Evolutionary conservation across 1,140 invertebrate genomes (phyloP), one percentile per base, ranked within the genome.

Genomic region (Battus philenor): DNA sequence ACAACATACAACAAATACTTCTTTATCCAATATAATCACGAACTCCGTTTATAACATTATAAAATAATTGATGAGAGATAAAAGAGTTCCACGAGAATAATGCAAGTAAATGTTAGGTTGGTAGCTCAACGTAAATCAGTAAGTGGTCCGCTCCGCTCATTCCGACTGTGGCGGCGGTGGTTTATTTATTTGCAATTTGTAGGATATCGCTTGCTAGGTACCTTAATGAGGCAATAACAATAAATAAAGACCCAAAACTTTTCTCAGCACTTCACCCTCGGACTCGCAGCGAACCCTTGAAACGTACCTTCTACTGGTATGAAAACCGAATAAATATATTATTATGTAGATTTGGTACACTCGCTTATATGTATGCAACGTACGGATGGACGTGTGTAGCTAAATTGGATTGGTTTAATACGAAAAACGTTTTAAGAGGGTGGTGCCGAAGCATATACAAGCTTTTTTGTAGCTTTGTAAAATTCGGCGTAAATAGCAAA

Each of bases 171-270:
- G 52, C 13, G 50, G 53, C 45, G 64, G 62, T 61, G 66, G 69
- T 79, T 74, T 81, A 83, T 84, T 80, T 81, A 81, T 81, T 80
- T 78, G 80, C 74, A 81, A 84, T 84, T 84, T 80, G 80, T 80
- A 68, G 72, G 72, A 78, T 84, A 84, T 84, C 74, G 69, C 68
- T 72, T 70, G 61, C 64, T 80, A 73, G 69, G 71, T 75, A 77
- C 77, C 74, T 76, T 84, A 84, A 84, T 82, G 78, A 85, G 75
- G 78, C 60, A 76, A 85, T 85, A 85, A 85, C 78, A 85, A 85
- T 85, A 85, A 85, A 85, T 85, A 85, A 82, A 69, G 81, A 77
- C 81, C 78, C 80, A 79, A 84, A 84, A 84, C 68, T 84, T 84
- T 78, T 73, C 72, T 79, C 71, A 63, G 71, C 63, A 66, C 68